Base-by-base conservation (phyloP, 2,888 invertebrate genomes). In the Ganaspis brasiliensis region DNA sequence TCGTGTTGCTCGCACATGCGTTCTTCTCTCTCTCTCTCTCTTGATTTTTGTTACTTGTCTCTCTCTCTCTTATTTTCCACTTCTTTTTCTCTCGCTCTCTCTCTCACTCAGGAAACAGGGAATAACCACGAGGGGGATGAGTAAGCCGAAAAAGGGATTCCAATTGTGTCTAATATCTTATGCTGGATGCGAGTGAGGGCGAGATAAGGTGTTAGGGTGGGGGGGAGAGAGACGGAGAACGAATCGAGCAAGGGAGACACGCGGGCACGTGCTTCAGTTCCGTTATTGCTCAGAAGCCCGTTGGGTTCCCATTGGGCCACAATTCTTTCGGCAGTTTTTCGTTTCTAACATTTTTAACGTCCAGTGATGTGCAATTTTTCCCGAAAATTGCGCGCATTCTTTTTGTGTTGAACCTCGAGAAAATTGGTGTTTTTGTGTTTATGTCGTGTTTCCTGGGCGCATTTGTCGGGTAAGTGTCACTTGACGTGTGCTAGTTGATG, bases 1-100 rank as follows among this genome's bases (percentile, higher is more conserved):
- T 87, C 88, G 87, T 88, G 89, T 88, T 89, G 87, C 89, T 87
- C 89, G 89, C 89, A 88, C 89, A 87, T 87, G 87, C 87, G 86
- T 86, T 84, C 73, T 73, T 75, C 72, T 61, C 74, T 63, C 78
- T 75, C 79, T 63, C 63, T 76, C 78, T 81, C 78, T 82, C 82
- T 79, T 80, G 83, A 75, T 74, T 76, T 82, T 59, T 31, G 31
- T 31, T 4, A 31, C 14, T 61, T 55, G 56, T 21, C 76, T 31
- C 37, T 55, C 55, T 72, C 67, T 26, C 71, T 73, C 73, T 73
- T 55, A 19, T 21, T 73, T 63, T 45, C 55, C 10, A 24, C 40
- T 52, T 77, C 31, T 74, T 67, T 72, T 76, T 72, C 75, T 71
- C 73, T 52, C 63, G 4, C 59, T 71, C 45, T 19, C 49, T 74